These are phyloP conservation scores for Phymorhynchus buccinoides DNA, from an alignment of 1,140 invertebrate genomes.

Conservation along the genomic window DNA sequence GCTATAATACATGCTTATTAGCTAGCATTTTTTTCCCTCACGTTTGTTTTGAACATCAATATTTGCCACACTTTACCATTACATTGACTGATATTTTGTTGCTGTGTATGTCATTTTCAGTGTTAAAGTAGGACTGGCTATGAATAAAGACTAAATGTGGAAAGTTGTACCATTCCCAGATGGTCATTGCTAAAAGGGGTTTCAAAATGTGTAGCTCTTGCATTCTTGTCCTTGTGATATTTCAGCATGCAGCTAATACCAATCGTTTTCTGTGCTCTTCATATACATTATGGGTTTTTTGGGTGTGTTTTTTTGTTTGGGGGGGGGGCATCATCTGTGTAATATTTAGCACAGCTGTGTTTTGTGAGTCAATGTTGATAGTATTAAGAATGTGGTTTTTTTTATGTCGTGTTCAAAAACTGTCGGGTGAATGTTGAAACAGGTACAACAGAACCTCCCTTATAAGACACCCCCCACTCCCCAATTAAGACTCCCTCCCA, in stretches of 20 bases:
- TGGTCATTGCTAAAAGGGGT: neutral
- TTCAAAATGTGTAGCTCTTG: neutral
- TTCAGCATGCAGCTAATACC: slow-evolving; percentile 29
- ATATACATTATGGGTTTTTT: too few relatives aligned
- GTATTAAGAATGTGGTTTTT: too few relatives aligned
- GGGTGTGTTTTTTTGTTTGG: too few relatives aligned
- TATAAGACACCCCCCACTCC: too few relatives aligned
- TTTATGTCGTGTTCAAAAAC: neutral
- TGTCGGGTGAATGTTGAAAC: neutral
- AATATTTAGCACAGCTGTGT: too few relatives aligned
- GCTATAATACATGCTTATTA: too few relatives aligned
- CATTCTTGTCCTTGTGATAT: slow-evolving; percentile 19
- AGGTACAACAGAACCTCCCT: neutral
- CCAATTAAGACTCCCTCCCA: too few relatives aligned
- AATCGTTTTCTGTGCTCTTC: neutral
- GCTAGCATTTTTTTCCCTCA: too few relatives aligned
- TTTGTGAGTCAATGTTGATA: neutral
- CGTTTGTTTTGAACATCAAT: too few relatives aligned
- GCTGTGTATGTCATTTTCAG: neutral
- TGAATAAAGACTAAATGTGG: neutral
- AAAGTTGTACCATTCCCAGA: neutral
- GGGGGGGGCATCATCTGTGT: too few relatives aligned
- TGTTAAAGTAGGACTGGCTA: neutral
- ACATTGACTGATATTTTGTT: too few relatives aligned
- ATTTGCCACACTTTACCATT: too few relatives aligned